Evolutionary conservation across 2,797 vertebrate species (phyloP), one percentile per base, ranked within the genome.

Genomic region (Hippoglossus hippoglossus): DNA sequence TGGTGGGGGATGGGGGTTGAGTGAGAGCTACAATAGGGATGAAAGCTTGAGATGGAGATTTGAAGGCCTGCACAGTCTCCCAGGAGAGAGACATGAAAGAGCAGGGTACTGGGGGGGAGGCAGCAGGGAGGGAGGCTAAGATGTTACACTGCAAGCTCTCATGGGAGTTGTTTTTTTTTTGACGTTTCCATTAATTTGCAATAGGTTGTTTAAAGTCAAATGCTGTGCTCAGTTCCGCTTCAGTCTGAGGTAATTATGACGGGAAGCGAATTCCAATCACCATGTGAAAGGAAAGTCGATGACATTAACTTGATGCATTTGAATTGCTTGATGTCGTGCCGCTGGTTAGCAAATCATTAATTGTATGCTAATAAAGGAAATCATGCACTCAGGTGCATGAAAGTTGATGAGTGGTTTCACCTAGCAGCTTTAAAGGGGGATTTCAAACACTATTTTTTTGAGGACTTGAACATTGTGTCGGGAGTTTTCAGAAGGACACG

Each of bases 41-140:
- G 86, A 92, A 90, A 92, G 89, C 76, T 54, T 65, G 69, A 77
- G 84, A 92, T 83, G 81, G 79, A 82, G 83, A 76, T 83, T 81
- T 78, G 83, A 80, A 79, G 80, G 82, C 71, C 86, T 72, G 75
- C 63, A 71, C 67, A 80, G 57, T 78, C 66, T 89, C 90, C 67
- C 71, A 3, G 69, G 82, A 78, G 85, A 79, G 72, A 60, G 57
- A 89, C 86, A 87, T 91, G 85, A 92, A 91, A 92, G 88, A 61
- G 58, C 46, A 8, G 36, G 36, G 67, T 63, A 71, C 71, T 69
- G 16, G 79, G 69, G 73, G 79, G 69, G 73, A 75, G 79, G 57
- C 64, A 60, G 75, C 44, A 15, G 50, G 50, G 50, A 28, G 60
- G 59, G 65, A 75, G 73, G 80, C 75, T 70, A 31, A 71, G 71